phyloP scores from a whole-genome alignment of 92 coral and sea anemone genomes.

The Actinernus sp. region DNA sequence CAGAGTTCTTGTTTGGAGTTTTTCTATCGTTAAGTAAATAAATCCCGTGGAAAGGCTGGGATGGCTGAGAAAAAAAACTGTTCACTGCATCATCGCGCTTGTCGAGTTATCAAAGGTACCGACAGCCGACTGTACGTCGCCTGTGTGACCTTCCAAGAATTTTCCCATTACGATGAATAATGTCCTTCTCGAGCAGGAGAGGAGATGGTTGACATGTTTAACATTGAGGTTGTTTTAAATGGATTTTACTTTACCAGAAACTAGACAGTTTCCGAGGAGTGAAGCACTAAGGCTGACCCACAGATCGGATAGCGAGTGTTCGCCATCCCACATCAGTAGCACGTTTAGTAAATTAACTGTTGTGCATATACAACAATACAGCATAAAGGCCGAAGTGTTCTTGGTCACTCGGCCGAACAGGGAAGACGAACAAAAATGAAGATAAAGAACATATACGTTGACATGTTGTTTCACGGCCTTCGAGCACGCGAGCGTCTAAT shows the following conservation, averaged over 20 bases:
- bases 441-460: constrained; percentile 26
- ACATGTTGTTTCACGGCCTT: constrained; percentile 46
- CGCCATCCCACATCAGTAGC: constrained; percentile 6
- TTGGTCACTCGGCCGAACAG: constrained; percentile 58
- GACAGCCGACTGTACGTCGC: constrained; percentile 98
- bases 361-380: constrained; percentile 51
- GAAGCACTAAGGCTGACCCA: neutral
- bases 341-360: constrained; percentile 55
- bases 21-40: constrained; percentile 74
- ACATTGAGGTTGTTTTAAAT: constrained; percentile 15
- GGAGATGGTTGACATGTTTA: constrained; percentile 39
- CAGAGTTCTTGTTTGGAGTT: constrained; percentile 61
- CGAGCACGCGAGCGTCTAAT: constrained; percentile 52
- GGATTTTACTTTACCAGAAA: constrained; percentile 23
- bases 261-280: neutral
- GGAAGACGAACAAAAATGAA: constrained; percentile 4
- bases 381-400: constrained; percentile 28
- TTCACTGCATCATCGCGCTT: constrained; percentile 45
- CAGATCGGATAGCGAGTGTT: constrained; percentile 14
- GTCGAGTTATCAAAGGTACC: constrained; percentile 93
- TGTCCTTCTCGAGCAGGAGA: constrained; percentile 56
- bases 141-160: constrained; percentile 98
- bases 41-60: constrained; percentile 30
- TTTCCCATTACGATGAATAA: constrained; percentile 87
- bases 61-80: constrained; percentile 20